Conservation (phyloP, 2,888 invertebrate genomes). For the Drosophila kuntzei region DNA sequence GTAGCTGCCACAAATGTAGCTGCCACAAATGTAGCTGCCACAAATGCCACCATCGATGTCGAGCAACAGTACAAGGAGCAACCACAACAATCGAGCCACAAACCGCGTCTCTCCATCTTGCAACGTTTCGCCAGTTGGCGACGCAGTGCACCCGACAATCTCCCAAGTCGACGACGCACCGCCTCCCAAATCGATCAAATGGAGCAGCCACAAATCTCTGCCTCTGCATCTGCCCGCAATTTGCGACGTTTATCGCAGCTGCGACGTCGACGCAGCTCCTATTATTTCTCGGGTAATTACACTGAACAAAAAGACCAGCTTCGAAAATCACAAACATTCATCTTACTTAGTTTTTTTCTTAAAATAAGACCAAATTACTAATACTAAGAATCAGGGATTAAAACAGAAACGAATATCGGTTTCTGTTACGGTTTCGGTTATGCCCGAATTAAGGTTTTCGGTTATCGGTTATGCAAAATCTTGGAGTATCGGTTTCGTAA, state of each 20-base stretch:
- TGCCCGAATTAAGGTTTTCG: no score
- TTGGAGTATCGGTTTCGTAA: no score
- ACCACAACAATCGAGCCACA: conserved; percentile 22
- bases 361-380: no score
- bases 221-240: conserved; percentile 58
- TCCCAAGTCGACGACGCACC: conserved; percentile 51
- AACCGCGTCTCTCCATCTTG: conserved; percentile 44
- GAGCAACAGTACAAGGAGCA: conserved; percentile 59
- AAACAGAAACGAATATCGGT: no score
- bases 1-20: neutral
- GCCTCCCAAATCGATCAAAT: conserved; percentile 33
- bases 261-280: conserved; percentile 84
- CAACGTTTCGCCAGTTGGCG: conserved; percentile 60
- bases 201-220: conserved; percentile 60
- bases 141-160: conserved; percentile 43
- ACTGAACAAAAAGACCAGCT: neutral
- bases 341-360: no score
- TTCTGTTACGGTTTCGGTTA: no score
- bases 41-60: conserved; percentile 24
- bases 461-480: no score
- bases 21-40: neutral
- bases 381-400: no score
- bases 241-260: conserved; percentile 83
- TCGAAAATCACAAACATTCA: no score
- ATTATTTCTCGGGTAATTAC: conserved; percentile 84